Evolutionary conservation across 2,113 vertebrate species (phyloP).

Genomic region (Taurulus bubalis): DNA sequence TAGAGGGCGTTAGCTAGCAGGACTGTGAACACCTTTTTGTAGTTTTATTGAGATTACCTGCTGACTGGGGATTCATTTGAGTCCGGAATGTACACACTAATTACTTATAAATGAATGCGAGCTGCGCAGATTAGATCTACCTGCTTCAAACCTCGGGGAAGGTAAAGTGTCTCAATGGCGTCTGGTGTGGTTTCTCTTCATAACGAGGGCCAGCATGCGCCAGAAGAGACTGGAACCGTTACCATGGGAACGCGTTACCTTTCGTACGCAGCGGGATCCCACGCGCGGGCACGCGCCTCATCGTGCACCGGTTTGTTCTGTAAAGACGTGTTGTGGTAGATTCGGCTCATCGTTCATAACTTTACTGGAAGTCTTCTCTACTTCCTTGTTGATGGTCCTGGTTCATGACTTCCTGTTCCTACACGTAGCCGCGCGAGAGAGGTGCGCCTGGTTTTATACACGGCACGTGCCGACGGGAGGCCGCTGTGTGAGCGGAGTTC

Average conservation of each 20-base stretch:
- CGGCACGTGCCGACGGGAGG: neutral
- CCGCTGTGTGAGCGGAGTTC: neutral
- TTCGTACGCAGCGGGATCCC: slow-evolving; percentile 82
- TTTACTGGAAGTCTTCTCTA: neutral
- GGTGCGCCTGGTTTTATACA: slow-evolving; percentile 44
- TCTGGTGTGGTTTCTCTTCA: neutral
- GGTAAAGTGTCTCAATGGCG: fast-evolving
- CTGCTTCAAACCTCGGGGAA: neutral
- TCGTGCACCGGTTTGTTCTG: slow-evolving; percentile 86
- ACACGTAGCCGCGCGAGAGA: neutral
- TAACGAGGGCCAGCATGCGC: neutral
- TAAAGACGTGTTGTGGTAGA: slow-evolving; percentile 84
- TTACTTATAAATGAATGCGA: neutral
- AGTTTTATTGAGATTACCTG: neutral
- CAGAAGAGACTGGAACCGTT: neutral
- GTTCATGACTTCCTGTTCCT: slow-evolving; percentile 67
- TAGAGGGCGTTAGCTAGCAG: neutral
- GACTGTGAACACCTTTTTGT: neutral
- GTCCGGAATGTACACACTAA: neutral
- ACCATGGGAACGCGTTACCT: slow-evolving; percentile 67
- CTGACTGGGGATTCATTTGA: neutral
- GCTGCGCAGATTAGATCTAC: neutral
- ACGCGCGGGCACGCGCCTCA: slow-evolving; percentile 73
- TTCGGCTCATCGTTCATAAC: slow-evolving; percentile 84
- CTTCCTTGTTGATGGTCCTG: neutral